Evolutionary conservation across 2,797 vertebrate genomes (phyloP).

Genomic region (Bradypodion pumilum): DNA sequence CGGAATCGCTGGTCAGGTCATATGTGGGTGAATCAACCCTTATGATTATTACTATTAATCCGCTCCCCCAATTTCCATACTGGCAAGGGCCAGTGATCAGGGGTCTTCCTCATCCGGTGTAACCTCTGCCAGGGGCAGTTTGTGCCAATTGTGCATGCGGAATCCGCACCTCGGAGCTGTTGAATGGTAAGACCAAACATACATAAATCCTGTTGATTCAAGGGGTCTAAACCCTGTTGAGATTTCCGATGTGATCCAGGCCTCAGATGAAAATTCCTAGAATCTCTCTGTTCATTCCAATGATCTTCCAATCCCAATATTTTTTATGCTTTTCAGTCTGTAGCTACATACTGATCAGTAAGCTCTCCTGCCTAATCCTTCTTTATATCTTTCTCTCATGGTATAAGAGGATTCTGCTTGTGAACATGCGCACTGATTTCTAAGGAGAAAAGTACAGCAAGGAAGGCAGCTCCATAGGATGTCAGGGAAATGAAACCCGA

Average conservation of each 20-base stretch:
- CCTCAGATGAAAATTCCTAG: no score
- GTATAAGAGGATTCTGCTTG: constrained; percentile 68
- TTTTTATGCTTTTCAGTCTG: constrained; percentile 27
- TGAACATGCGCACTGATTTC: constrained; percentile 61
- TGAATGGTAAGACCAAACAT: not conserved
- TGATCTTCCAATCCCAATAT: constrained; percentile 16
- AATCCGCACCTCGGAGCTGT: not conserved
- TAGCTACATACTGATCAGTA: constrained; percentile 62
- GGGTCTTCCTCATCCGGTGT: no score
- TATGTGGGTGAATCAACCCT: no score
- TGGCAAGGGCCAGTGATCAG: no score
- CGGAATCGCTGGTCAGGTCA: no score
- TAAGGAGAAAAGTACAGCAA: constrained; percentile 55
- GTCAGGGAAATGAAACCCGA: constrained; percentile 58
- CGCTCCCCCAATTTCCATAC: no score
- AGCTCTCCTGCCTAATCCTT: constrained; percentile 66
- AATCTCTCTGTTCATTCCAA: not conserved
- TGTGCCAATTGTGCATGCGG: no score
- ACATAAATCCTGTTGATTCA: no score
- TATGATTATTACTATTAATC: no score
- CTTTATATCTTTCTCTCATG: not conserved
- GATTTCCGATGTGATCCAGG: no score
- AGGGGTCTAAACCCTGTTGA: no score
- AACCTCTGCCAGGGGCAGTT: no score
- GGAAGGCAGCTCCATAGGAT: constrained; percentile 50